Base-by-base conservation (phyloP, 2,113 vertebrate genomes). In the Daphoenositta chrysoptera region DNA sequence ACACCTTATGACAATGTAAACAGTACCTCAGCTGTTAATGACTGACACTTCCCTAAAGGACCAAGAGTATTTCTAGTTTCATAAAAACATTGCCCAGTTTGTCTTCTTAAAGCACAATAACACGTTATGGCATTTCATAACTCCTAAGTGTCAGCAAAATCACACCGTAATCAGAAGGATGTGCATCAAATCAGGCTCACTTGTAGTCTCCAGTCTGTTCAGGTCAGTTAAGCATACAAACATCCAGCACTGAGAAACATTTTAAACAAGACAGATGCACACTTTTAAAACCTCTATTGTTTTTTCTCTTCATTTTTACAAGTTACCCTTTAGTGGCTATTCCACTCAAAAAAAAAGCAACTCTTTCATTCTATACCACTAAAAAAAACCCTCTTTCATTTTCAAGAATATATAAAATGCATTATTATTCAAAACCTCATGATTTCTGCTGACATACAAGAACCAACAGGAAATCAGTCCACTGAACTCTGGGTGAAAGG, bases 211-310 rank as follows among this genome's bases (percentile, higher is more conserved):
- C 6, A 0, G 19, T 28, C 66, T 44, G 22, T 5, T 53, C 54
- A 69, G 4, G 3, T 13, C n/a, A 17, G 13, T 53, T 8, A 70
- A 70, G 7, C 26, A n/a, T 2, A 35, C 18, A 40, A 44, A 57
- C 6, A 35, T 6, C 31, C 21, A 39, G 33, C 10, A 60, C 40
- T 51, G 48, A 72, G 22, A 72, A 88, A 69, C 7, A 54, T 9
- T 47, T 44, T 63, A 48, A 88, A 72, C 39, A 77, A 70, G 19
- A 20, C 0, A 63, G 8, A 66, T 26, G 17, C 2, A 51, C 16
- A 7, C 37, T 51, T 56, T n/a, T 1, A 0, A 22, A 37, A 92
- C 24, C 14, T 11, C 4, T 12, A 1, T 20, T 27, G 2, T 4
- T 89, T 79, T 80, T 47, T 17, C 11, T 70, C 35, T 73, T 78